Evolutionary conservation across 2,113 vertebrate species (phyloP).

Genomic region (sheep (Ovis aries)): ARS-UI_Ramb_v3.0 NC_056057.1:43739001-43739500

Average conservation of each 20-base stretch:
- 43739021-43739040: not conserved
- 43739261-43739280: not conserved
- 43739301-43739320: not conserved
- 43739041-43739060: not conserved
- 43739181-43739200: not conserved
- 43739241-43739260: not conserved
- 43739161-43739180: not conserved
- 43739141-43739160: not conserved
- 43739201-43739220: not conserved
- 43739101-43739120: not conserved
- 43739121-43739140: not conserved
- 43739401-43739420: not conserved
- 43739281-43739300: not conserved
- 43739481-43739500: not conserved
- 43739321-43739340: not conserved
- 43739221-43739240: not conserved
- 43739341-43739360: not conserved
- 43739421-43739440: not conserved
- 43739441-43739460: not conserved
- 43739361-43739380: not conserved
- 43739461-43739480: not conserved
- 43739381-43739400: not conserved
- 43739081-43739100: not conserved
- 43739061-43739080: not conserved
- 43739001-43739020: not conserved